These are phyloP conservation scores for Triplophysa tibetana DNA, from an alignment of 2,113 vertebrate species.

Conservation along the genomic window DNA sequence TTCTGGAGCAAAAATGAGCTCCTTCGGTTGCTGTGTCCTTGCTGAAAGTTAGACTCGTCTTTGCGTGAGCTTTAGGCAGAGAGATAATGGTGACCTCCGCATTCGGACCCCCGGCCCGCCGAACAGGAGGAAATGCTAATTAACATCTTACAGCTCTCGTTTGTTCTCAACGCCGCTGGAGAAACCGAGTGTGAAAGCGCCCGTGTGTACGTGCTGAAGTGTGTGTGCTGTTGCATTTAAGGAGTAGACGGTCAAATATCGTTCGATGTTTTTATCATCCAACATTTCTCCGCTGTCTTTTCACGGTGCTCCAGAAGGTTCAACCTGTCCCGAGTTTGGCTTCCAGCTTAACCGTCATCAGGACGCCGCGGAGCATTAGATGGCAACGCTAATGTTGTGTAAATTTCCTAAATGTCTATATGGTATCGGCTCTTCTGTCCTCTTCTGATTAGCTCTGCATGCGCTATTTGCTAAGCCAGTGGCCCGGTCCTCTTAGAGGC, in stretches of 20 bases:
- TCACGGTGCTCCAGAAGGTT: neutral
- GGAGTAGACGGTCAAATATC: neutral
- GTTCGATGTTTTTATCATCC: neutral
- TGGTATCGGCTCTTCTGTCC: slow-evolving; percentile 33
- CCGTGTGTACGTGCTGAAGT: slow-evolving; percentile 5
- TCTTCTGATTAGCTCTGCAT: slow-evolving; percentile 40
- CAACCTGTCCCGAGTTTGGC: neutral
- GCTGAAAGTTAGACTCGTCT: slow-evolving; percentile 20
- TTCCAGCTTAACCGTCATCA: neutral
- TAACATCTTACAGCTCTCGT: slow-evolving; percentile 44
- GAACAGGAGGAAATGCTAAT: slow-evolving; percentile 45
- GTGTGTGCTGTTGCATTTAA: slow-evolving; percentile 7
- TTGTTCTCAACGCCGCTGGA: slow-evolving; percentile 31
- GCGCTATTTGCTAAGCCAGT: slow-evolving; percentile 32
- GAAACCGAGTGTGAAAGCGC: slow-evolving; percentile 30
- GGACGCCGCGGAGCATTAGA: neutral
- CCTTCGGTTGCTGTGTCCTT: neutral
- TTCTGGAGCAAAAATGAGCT: neutral
- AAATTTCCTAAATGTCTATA: slow-evolving; percentile 34
- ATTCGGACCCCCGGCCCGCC: slow-evolving; percentile 22
- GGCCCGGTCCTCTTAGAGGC: slow-evolving; percentile 17
- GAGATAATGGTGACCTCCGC: slow-evolving; percentile 34
- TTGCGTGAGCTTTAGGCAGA: slow-evolving; percentile 19
- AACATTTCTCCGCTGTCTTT: neutral
- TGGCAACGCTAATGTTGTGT: slow-evolving; percentile 13